Conservation (phyloP, 2,113 vertebrate genomes). For the Coreoperca whiteheadi region DNA sequence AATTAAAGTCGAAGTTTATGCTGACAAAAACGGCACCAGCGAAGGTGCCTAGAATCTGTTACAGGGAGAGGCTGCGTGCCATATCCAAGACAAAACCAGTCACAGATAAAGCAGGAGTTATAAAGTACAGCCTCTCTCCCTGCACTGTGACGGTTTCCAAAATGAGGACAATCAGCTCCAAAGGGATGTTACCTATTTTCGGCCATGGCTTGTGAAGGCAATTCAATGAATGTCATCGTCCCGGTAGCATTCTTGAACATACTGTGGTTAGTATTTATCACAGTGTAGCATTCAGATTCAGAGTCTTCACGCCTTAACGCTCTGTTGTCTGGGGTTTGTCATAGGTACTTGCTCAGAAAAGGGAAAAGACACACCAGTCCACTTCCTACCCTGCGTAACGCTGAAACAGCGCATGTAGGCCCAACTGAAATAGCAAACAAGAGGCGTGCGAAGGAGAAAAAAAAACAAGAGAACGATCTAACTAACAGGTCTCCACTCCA, state of each 20-base stretch:
- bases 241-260: slow-evolving; percentile 40
- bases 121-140: slow-evolving; percentile 21
- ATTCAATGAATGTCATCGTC: slow-evolving; percentile 30
- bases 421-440: slow-evolving; percentile 45
- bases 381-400: slow-evolving; percentile 3
- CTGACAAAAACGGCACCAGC: slow-evolving; percentile 3
- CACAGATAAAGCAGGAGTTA: slow-evolving; percentile 43
- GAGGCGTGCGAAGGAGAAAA: slow-evolving; percentile 18
- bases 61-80: not conserved
- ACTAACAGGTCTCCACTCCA: slow-evolving; percentile 74
- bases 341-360: slow-evolving; percentile 28
- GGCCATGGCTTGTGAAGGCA: slow-evolving; percentile 26
- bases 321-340: slow-evolving; percentile 20
- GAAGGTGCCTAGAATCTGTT: slow-evolving; percentile 8
- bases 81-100: slow-evolving; percentile 26
- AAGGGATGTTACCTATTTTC: slow-evolving; percentile 42
- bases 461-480: slow-evolving; percentile 36
- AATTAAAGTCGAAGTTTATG: not conserved
- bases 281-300: slow-evolving; percentile 22
- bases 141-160: slow-evolving; percentile 46
- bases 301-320: slow-evolving; percentile 33
- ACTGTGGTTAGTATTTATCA: slow-evolving; percentile 32
- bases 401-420: slow-evolving; percentile 37
- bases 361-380: slow-evolving; percentile 4
- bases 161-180: slow-evolving; percentile 50